Evolutionary conservation across 1,140 invertebrate species (phyloP), one percentile per base, ranked within the genome.

Genomic region (Drosophila kikkawai): DNA sequence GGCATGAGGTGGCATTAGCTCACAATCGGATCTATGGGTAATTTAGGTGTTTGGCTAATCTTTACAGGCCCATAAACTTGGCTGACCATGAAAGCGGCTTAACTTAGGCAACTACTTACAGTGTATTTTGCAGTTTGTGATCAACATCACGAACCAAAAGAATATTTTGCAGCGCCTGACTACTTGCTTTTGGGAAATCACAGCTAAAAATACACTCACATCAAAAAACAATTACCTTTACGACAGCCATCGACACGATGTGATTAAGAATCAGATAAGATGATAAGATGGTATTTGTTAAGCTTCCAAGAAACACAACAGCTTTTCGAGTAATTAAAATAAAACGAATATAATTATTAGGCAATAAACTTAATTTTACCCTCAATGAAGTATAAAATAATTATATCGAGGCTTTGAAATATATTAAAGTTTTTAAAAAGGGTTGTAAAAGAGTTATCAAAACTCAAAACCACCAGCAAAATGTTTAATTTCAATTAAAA

Each of bases 161-260:
- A 42, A 34, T 50, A 57, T 17, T 15, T 22, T n/a, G 7, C 1
- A 26, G 5, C 13, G 22, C 22, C 64, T 34, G 15, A 42, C 26
- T 22, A 51, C 37, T 45, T 36, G 44, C 39, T 55, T 79, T 75
- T 51, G 48, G 53, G 26, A 82, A 82, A 82, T 82, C 61, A 60
- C 65, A 47, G 74, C 34, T 65, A 76, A 80, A 65, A 56, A 70
- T 63, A 73, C 44, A 32, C 45, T 42, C 50, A 48, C 47, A 83
- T 84, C 84, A 80, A 71, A 47, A 42, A 47, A 48, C 65, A 50
- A 71, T 84, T 84, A 80, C 51, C 55, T 83, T 80, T 76, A 83
- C 32, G 61, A 56, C 26, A 48, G 37, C 42, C 45, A 53, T 66
- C 59, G 73, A 66, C 70, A 66, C 34, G 44, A 55, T 61, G 60